phyloP scores from a whole-genome alignment of 2,113 vertebrate genomes.

The Salvelinus fontinalis region DNA sequence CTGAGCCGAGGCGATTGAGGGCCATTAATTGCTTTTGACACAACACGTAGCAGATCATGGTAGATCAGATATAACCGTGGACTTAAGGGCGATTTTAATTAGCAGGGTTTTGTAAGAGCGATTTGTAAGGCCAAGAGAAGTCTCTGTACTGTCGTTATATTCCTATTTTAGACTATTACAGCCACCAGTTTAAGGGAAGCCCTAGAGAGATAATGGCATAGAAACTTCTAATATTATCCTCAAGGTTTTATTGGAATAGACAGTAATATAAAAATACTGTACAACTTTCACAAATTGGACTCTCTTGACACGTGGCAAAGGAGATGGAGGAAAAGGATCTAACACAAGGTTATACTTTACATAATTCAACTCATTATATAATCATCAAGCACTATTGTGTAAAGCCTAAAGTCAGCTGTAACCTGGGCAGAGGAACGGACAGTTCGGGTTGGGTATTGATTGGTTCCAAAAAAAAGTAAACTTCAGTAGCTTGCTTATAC shows the following conservation, averaged over 20 bases:
- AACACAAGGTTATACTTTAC: not conserved
- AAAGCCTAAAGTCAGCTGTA: not conserved
- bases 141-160: not conserved
- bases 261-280: not conserved
- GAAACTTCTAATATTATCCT: not conserved
- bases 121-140: constrained; percentile 32
- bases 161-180: constrained; percentile 2
- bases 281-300: not conserved
- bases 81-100: constrained; percentile 61
- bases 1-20: constrained; percentile 52
- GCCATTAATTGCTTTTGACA: constrained; percentile 66
- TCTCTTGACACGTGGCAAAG: too few relatives aligned
- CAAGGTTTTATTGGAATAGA: not conserved
- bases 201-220: constrained; percentile 25
- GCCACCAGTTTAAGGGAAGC: constrained; percentile 3
- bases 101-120: constrained; percentile 47
- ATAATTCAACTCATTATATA: not conserved
- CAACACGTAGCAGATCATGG: constrained; percentile 50
- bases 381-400: not conserved
- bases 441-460: not conserved
- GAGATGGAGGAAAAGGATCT: not conserved
- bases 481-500: not conserved
- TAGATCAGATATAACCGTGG: constrained; percentile 55
- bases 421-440: not conserved
- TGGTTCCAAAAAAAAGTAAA: not conserved